Evolutionary conservation across 2,888 invertebrate genomes (phyloP).

Genomic region (Lycophotia porphyrea): DNA sequence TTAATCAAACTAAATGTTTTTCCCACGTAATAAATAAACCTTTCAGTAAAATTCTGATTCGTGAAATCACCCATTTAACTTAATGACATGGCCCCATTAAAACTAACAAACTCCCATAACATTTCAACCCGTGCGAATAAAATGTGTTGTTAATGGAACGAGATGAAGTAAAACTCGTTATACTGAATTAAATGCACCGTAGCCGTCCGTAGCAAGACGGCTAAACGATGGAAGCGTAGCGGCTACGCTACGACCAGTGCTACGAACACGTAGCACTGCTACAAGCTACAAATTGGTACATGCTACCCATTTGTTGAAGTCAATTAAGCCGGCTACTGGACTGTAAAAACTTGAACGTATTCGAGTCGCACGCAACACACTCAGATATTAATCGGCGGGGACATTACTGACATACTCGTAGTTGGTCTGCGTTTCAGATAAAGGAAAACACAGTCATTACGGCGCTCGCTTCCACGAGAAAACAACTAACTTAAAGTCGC

Average conservation of each 20-base stretch:
- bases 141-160: conserved; percentile 59
- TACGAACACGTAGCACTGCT: conserved; percentile 67
- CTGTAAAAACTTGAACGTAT: conserved; percentile 66
- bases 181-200: conserved; percentile 59
- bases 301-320: conserved; percentile 69
- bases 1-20: conserved; percentile 16
- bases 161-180: conserved; percentile 63
- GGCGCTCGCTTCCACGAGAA: conserved; percentile 68
- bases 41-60: conserved; percentile 12
- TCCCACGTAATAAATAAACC: conserved; percentile 2
- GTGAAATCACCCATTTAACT: conserved; percentile 30
- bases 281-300: conserved; percentile 71
- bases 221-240: conserved; percentile 47
- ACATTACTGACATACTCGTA: conserved; percentile 71
- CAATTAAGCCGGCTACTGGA: conserved; percentile 67
- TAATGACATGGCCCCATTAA: conserved; percentile 36
- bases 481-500: conserved; percentile 73
- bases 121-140: conserved; percentile 43
- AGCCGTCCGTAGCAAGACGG: conserved; percentile 51
- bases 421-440: conserved; percentile 67
- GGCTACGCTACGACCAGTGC: conserved; percentile 44
- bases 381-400: conserved; percentile 75
- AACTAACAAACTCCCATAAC: conserved; percentile 56
- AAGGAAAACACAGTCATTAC: conserved; percentile 79
- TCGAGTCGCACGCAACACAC: conserved; percentile 66